Percentiles rank a stretch among this genome's conserved stretches.
These are phyloP conservation scores for Caenorhabditis sinica DNA, from an alignment of 2,888 invertebrate genomes.

Conservation along the genomic window DNA sequence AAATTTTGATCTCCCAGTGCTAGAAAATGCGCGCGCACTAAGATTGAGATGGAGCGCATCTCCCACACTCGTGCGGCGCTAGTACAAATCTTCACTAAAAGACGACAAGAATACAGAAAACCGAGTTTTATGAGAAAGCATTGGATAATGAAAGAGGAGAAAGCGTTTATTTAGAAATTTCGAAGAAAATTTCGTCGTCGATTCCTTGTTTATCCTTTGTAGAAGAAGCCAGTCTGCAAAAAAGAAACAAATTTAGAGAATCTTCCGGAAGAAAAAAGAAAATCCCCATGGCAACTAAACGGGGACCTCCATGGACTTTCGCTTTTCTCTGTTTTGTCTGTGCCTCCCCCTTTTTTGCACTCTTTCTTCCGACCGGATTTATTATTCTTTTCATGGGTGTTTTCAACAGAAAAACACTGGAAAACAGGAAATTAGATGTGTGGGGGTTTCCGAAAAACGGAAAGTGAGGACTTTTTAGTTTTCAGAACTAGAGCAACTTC, in stretches of 20 bases:
- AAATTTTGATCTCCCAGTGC: too few relatives aligned
- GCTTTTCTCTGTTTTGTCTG: slow-evolving; percentile 9
- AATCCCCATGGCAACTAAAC: slow-evolving; percentile 27
- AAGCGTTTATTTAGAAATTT: slow-evolving; percentile 4
- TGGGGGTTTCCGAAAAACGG: neutral
- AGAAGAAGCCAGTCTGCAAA: slow-evolving; percentile 67
- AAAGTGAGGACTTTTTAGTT: neutral
- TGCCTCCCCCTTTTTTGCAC: neutral
- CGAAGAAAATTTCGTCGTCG: neutral
- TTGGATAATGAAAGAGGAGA: too few relatives aligned
- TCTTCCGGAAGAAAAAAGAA: slow-evolving; percentile 2
- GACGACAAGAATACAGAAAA: neutral
- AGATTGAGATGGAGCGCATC: too few relatives aligned
- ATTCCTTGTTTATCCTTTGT: slow-evolving; percentile 36
- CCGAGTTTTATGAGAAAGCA: slow-evolving; percentile 27
- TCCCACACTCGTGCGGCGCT: too few relatives aligned
- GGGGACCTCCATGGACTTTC: slow-evolving; percentile 21
- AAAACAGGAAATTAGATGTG: slow-evolving; percentile 19
- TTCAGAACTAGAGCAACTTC: neutral
- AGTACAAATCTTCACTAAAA: slow-evolving; percentile 26
- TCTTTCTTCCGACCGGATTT: neutral
- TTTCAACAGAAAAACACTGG: neutral
- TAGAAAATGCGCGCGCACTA: too few relatives aligned
- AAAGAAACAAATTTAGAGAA: slow-evolving; percentile 11
- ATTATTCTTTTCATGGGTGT: slow-evolving; percentile 10